Evolutionary conservation across 1,140 invertebrate species (phyloP).

Genomic region (Drosophila sturtevanti): DNA sequence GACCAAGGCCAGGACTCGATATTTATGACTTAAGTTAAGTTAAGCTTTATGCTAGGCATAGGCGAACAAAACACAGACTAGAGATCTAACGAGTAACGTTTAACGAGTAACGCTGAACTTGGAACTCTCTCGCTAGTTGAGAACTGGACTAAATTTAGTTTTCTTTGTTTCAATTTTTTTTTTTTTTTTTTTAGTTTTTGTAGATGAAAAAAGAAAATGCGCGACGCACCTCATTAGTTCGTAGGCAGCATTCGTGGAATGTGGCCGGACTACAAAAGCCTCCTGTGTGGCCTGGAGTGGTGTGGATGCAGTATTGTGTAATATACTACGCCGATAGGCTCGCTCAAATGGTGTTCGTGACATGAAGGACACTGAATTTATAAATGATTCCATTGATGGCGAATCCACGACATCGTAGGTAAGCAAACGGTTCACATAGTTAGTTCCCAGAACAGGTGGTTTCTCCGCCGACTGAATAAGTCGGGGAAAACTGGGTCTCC

Average conservation of each 20-base stretch:
- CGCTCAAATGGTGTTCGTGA: constrained; percentile 79
- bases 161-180: background rate
- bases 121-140: constrained; percentile 12
- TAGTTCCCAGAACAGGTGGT: constrained; percentile 44
- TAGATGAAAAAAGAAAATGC: constrained; percentile 41
- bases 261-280: constrained; percentile 57
- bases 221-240: constrained; percentile 82
- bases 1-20: constrained; percentile 32
- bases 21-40: constrained; percentile 13
- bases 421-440: constrained; percentile 60
- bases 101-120: constrained; percentile 36
- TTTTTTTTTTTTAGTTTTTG: constrained; percentile 9
- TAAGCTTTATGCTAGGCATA: constrained; percentile 24
- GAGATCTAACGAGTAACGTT: constrained; percentile 28
- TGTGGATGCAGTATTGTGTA: constrained; percentile 53
- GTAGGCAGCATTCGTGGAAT: constrained; percentile 78
- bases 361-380: constrained; percentile 56
- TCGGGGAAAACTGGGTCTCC: constrained; percentile 62
- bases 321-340: constrained; percentile 70
- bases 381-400: constrained; percentile 33
- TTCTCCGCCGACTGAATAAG: constrained; percentile 68
- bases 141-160: constrained; percentile 20
- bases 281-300: constrained; percentile 59
- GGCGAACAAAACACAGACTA: constrained; percentile 24
- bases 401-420: constrained; percentile 73